Evolutionary conservation across 2,797 vertebrate genomes (phyloP).

Genomic region (Poliocrania exsul): DNA sequence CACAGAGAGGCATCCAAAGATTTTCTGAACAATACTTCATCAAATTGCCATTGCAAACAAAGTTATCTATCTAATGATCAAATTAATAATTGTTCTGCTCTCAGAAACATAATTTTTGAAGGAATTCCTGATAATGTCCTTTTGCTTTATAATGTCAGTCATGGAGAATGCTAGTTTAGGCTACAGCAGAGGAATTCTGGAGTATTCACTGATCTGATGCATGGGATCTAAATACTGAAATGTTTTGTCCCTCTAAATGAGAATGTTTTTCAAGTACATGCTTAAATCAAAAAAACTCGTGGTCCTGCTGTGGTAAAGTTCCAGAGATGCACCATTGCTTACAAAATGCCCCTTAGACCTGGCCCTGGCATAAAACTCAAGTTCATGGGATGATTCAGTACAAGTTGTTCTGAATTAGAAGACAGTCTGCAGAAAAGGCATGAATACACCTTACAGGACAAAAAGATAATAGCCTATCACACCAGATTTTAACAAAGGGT

Average conservation of each 20-base stretch:
- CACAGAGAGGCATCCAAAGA: not conserved
- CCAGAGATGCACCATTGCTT: not conserved
- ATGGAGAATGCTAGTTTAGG: not conserved
- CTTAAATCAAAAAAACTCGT: not conserved
- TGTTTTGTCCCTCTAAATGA: not conserved
- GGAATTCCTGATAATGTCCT: not conserved
- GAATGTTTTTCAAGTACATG: not conserved
- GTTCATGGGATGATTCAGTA: not conserved
- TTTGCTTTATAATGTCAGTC: slow-evolving; percentile 3
- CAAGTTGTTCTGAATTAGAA: not conserved
- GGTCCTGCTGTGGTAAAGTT: not conserved
- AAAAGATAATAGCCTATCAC: not conserved
- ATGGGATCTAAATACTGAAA: slow-evolving; percentile 4
- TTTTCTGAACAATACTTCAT: not conserved
- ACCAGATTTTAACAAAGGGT: not conserved
- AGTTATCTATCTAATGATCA: not conserved
- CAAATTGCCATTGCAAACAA: not conserved
- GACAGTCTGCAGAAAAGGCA: not conserved
- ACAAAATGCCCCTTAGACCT: not conserved
- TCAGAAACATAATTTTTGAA: not conserved
- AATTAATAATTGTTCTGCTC: not conserved
- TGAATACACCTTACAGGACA: not conserved
- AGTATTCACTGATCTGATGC: not conserved
- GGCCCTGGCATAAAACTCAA: not conserved
- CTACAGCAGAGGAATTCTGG: not conserved